A percentile compares a stretch with the other conserved stretches of the same genome.
Conservation (phyloP, 2,888 invertebrate genomes). For the Dexiosoma caninum region DNA sequence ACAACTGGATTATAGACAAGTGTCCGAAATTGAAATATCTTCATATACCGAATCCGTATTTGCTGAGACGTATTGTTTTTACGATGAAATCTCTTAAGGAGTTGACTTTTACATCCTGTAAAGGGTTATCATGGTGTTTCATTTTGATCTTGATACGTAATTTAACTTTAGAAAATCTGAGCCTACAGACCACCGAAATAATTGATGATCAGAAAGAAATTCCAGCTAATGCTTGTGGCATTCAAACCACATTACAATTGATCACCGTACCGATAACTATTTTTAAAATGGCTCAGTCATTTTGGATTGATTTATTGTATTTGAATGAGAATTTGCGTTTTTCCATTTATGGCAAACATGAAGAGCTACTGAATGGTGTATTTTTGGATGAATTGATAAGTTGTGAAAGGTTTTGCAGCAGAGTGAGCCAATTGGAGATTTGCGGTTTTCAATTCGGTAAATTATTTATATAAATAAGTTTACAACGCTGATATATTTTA, state of each 20-base stretch:
- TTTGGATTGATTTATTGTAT: slow-evolving; percentile 45
- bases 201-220: slow-evolving; percentile 45
- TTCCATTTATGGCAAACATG: slow-evolving; percentile 48
- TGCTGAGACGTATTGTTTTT: slow-evolving; percentile 52
- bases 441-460: slow-evolving; percentile 55
- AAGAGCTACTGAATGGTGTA: slow-evolving; percentile 24
- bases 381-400: slow-evolving; percentile 37
- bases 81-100: slow-evolving; percentile 50
- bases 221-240: slow-evolving; percentile 27
- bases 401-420: neutral
- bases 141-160: slow-evolving; percentile 50
- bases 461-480: no score
- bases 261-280: slow-evolving; percentile 40
- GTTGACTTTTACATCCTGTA: slow-evolving; percentile 47
- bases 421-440: slow-evolving; percentile 21
- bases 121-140: slow-evolving; percentile 52
- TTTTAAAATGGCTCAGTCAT: slow-evolving; percentile 44
- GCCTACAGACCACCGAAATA: slow-evolving; percentile 30
- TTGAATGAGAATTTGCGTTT: slow-evolving; percentile 10
- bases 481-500: no score
- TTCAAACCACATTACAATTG: slow-evolving; percentile 25
- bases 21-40: slow-evolving; percentile 49
- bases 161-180: slow-evolving; percentile 36
- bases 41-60: slow-evolving; percentile 53
- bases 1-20: slow-evolving; percentile 59